Evolutionary conservation across 1,140 invertebrate species (phyloP), one percentile per base, ranked within the genome.

Genomic region (Cephus cinctus): DNA sequence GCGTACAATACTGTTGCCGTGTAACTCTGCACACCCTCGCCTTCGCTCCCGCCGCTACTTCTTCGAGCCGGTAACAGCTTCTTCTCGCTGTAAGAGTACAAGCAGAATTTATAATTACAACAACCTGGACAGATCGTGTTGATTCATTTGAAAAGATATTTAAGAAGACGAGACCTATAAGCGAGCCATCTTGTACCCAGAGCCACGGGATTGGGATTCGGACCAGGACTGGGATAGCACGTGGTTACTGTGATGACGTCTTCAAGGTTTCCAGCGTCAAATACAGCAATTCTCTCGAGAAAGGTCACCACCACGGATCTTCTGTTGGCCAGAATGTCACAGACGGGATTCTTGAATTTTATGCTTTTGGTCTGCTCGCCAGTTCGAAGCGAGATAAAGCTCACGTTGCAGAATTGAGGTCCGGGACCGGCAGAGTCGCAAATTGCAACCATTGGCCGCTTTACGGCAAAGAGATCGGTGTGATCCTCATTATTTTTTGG

Each of bases 1-100:
- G 94, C 94, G 75, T 95, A 94, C 11, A 98, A 82, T 35, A 98
- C 90, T 1, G 93, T 95, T 1, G 95, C 94, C 40, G 94, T 96
- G 65, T 98, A 98, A 57, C 94, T 96, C 61, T 92, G 87, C 6
- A 89, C 82, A 14, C 84, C 83, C 76, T 77, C 74, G 63, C 83
- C 83, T 69, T 88, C 86, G 69, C 86, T 87, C 2, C 94, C 94
- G 3, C 93, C 94, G 63, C 87, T 89, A 68, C 91, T 94, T 59
- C 91, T 84, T 68, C 90, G 88, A 0, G 86, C 80, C 4, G 88
- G 84, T 42, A 91, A 78, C 21, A 96, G 66, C 73, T 92, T 87
- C 58, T 88, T 88, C 69, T 97, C 94, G 52, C 92, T 90, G 25
- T 5, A 50, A 57, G 40, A 14, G 5, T 34, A 15, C 23, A 38